Evolutionary conservation across 53 echinoderm and acorn worm genomes (phyloP).

Genomic region (Hippasteria phrygiana): DNA sequence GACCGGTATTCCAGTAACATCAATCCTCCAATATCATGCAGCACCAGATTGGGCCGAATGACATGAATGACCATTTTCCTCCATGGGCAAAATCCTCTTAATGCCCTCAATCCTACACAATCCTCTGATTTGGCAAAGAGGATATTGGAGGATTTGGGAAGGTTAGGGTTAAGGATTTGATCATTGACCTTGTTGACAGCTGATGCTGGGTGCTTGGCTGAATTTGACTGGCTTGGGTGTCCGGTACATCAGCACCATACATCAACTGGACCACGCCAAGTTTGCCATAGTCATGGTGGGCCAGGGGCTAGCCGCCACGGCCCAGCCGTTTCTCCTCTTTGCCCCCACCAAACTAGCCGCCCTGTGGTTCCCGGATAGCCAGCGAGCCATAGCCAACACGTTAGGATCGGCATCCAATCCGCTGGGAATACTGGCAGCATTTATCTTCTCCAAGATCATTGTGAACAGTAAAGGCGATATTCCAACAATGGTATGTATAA

Average conservation of each 20-base stretch:
- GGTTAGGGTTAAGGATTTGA: no score
- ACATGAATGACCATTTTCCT: no score
- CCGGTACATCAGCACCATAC: conserved; percentile 75
- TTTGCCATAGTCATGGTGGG: conserved; percentile 78
- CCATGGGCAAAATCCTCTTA: no score
- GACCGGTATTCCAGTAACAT: no score
- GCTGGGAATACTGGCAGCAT: conserved; percentile 82
- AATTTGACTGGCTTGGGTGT: conserved; percentile 81
- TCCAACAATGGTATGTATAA: conserved; percentile 68
- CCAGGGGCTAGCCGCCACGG: conserved; percentile 80
- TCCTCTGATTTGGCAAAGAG: no score
- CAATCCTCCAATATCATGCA: no score
- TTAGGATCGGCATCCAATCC: conserved; percentile 92
- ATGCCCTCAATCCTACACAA: no score
- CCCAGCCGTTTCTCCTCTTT: conserved; percentile 94
- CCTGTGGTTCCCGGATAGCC: conserved; percentile 92
- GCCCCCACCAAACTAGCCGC: conserved; percentile 96
- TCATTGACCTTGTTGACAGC: conserved; percentile 55
- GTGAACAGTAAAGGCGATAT: conserved; percentile 67
- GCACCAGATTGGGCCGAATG: no score
- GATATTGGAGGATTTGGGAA: no score
- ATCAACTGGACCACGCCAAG: conserved; percentile 2
- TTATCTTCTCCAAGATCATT: conserved; percentile 71
- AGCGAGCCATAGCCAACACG: conserved; percentile 91
- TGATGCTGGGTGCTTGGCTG: conserved; percentile 79